Base-by-base conservation (phyloP, 2,797 vertebrate species). In the Trichosurus vulpecula region DNA sequence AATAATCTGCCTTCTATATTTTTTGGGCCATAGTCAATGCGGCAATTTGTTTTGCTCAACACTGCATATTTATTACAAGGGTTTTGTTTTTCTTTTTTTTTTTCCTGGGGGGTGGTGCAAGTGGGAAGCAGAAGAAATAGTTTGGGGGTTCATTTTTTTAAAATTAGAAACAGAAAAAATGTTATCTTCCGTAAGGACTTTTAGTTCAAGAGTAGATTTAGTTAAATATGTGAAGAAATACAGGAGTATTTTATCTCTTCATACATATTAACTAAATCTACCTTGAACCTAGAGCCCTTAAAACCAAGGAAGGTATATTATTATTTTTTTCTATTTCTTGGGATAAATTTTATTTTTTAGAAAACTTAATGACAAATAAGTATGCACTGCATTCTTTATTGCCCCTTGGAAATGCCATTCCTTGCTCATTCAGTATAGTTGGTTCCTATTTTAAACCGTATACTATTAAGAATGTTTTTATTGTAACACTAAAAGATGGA, bases 391-490 rank as follows among this genome's bases (percentile, higher is more conserved):
- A 47, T 92, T 95, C 90, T 95, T 87, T 95, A 81, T 41, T 61
- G 41, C 13, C 54, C 81, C 30, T 95, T 95, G 92, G 57, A 52
- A 95, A 90, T 93, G 22, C 52, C 92, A 1, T 90, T 92, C 51
- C 52, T 97, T 47, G 87, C 13, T 52, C 95, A 51, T 35, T 58
- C 91, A 54, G 90, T 96, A 93, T 89, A 94, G 91, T 89, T 94
- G 96, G 61, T 52, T 11, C 52, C 35, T 89, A 52, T 56, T 41
- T 2, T 91, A 95, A 74, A 91, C 90, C 47, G 52, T 93, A 51
- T 93, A 90, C 31, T 16, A 19, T 56, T 57, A 47, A 94, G 94
- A 92, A 25, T 22, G 91, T 55, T 30, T 61, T 47, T 52, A 9
- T 90, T 94, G 22, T 47, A 94, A 93, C 51, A 55, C 2, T 95